phyloP scores from a whole-genome alignment of 2,797 vertebrate species.

The Tamandua tetradactyla region DNA sequence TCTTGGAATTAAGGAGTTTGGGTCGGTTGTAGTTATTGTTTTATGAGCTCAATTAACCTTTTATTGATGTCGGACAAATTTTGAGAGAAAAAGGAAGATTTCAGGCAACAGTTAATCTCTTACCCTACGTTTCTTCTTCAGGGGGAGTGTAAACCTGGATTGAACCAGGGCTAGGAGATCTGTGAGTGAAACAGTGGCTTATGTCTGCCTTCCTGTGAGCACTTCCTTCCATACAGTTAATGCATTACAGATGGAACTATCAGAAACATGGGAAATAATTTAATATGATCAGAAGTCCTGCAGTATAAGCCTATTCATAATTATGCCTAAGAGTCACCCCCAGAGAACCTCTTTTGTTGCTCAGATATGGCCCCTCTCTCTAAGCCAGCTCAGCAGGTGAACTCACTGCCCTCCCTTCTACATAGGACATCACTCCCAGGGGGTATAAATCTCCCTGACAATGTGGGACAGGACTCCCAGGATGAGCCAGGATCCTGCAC shows the following conservation, averaged over 20 bases:
- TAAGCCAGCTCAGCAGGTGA: too few species aligned
- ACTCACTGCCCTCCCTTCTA: too few species aligned
- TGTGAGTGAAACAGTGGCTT: not conserved
- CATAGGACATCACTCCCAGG: too few species aligned
- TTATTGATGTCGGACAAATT: not conserved
- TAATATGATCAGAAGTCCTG: too few species aligned
- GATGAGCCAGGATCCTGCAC: too few species aligned
- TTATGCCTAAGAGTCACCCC: too few species aligned
- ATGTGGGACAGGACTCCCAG: too few species aligned
- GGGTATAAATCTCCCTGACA: too few species aligned
- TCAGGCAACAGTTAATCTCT: not conserved
- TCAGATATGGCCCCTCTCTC: too few species aligned
- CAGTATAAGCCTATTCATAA: too few species aligned
- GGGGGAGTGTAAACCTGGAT: not conserved
- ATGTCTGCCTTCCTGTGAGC: not conserved
- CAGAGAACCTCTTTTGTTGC: too few species aligned
- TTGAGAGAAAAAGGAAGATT: not conserved
- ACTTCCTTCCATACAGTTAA: not conserved
- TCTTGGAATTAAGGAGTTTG: not conserved
- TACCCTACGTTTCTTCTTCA: not conserved
- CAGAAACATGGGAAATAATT: not conserved
- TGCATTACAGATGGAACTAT: not conserved
- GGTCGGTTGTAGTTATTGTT: not conserved
- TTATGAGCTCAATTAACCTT: not conserved
- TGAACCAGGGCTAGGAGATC: not conserved